A percentile compares a stretch with the other conserved stretches of the same genome.
Conservation (phyloP, 30 jellyfish, hydroid and myxozoan genomes). For the Pelagia noctiluca region DNA sequence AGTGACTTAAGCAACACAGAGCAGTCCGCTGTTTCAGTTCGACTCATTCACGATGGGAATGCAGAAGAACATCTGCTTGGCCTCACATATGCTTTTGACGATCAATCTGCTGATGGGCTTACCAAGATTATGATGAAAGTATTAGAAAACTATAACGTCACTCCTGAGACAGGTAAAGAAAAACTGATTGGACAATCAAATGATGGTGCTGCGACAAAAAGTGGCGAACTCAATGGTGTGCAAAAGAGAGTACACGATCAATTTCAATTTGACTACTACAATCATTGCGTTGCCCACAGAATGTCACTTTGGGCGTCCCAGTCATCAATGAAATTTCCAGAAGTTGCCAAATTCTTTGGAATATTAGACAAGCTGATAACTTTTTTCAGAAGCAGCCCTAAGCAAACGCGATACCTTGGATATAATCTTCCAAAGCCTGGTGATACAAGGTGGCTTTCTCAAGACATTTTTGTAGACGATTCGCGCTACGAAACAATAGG, state of each 20-base stretch:
- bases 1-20: too few species aligned
- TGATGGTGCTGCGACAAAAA: constrained; percentile 43
- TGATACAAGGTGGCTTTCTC: constrained; percentile 37
- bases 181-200: constrained; percentile 44
- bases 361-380: background rate
- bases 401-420: constrained; percentile 27
- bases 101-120: too few species aligned
- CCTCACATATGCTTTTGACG: background rate
- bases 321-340: background rate
- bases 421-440: constrained; percentile 61
- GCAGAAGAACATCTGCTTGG: constrained; percentile 33
- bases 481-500: constrained; percentile 6
- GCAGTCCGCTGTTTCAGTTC: constrained; percentile 35
- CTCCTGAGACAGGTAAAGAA: constrained; percentile 8
- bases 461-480: constrained; percentile 13
- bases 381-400: constrained; percentile 48
- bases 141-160: background rate
- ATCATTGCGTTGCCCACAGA: too few species aligned
- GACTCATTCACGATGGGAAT: constrained; percentile 30
- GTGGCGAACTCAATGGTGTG: constrained; percentile 22
- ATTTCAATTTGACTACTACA: background rate
- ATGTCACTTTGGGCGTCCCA: too few species aligned
- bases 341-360: background rate
- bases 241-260: background rate
- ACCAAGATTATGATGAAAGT: background rate